Conservation (phyloP, 2,113 vertebrate species). For the Anoplopoma fimbria region DNA sequence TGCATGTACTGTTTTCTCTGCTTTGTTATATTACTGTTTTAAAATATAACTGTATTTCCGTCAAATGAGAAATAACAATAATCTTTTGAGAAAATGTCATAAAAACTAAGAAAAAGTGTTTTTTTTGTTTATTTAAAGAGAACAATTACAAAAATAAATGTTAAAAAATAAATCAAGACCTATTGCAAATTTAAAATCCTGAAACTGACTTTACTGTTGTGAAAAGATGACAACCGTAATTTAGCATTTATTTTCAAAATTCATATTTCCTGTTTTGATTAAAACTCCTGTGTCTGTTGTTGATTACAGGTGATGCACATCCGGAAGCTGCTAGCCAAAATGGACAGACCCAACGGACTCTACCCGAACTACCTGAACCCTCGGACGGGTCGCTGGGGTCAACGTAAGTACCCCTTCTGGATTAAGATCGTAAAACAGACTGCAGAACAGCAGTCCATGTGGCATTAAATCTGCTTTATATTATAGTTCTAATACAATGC, state of each 20-base stretch:
- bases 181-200: background rate
- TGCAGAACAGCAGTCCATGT: too few relatives aligned
- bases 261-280: background rate
- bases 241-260: background rate
- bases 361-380: conserved; percentile 99
- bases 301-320: conserved; percentile 95
- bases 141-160: background rate
- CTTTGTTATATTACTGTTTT: too few relatives aligned
- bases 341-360: conserved; percentile 98
- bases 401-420: conserved; percentile 88
- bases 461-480: background rate
- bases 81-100: background rate
- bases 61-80: too few relatives aligned
- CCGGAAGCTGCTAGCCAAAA: conserved; percentile 96
- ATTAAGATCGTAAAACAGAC: background rate
- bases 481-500: background rate
- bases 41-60: too few relatives aligned
- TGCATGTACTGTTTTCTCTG: too few relatives aligned
- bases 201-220: background rate
- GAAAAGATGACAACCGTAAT: background rate
- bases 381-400: conserved; percentile 97
- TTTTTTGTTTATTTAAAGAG: background rate
- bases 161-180: background rate
- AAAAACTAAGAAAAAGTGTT: background rate
- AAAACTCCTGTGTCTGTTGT: background rate